Evolutionary conservation across 2,888 invertebrate genomes (phyloP).

Genomic region (Pollenia angustigena): DNA sequence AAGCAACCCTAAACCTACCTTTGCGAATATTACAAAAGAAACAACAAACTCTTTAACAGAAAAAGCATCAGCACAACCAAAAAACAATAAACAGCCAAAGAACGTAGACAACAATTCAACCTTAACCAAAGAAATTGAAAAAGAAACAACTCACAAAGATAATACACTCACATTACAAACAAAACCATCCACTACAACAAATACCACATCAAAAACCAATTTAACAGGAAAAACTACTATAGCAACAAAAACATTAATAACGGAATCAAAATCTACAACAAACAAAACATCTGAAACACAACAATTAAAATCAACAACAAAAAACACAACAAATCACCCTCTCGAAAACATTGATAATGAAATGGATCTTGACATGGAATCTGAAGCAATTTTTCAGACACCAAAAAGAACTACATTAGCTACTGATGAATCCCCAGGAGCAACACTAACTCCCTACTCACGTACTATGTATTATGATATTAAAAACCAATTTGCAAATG

Average conservation of each 20-base stretch:
- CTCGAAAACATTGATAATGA: no score
- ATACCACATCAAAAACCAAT: no score
- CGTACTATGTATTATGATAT: neutral
- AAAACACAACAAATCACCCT: no score
- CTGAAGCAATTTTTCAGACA: neutral
- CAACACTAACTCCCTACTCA: neutral
- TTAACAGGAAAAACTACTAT: no score
- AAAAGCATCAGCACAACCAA: neutral
- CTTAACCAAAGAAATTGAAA: neutral
- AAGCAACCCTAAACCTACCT: constrained; percentile 8
- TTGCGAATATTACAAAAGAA: constrained; percentile 3
- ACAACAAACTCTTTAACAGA: neutral
- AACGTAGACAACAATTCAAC: no score
- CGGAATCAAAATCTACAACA: no score
- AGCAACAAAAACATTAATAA: no score
- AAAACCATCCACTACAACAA: no score
- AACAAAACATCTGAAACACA: neutral
- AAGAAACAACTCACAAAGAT: constrained; percentile 15
- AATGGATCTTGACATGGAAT: neutral
- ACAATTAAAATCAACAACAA: no score
- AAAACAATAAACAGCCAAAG: constrained; percentile 4
- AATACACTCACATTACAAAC: no score
- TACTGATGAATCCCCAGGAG: neutral
- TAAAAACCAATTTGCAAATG: neutral
- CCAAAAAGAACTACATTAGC: constrained; percentile 11